Evolutionary conservation across 64 coral and sea anemone species (phyloP), one percentile per base, ranked within the genome.

Genomic region (Acropora yongei): DNA sequence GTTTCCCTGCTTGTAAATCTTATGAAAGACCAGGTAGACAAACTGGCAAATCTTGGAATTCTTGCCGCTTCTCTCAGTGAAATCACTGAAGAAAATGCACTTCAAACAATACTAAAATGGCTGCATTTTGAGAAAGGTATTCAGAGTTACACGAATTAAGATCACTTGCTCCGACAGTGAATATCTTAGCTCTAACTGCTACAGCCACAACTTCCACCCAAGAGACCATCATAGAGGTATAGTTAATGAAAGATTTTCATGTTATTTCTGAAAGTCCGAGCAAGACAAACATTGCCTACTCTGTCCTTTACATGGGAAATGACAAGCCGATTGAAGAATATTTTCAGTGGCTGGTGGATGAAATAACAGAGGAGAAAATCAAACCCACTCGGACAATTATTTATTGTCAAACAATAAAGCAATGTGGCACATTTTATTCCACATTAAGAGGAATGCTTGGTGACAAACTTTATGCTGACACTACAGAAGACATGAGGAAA

Each of bases 371-470:
- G 78, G 48, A 86, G 55, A 81, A 88, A 74, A 86, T 75, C 18
- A 81, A 45, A 67, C 30, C 72, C 12, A n/a, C 79, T 68, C 18
- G 49, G 12, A 95, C 93, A 95, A 63, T 63, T 63, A 63, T 63
- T 63, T 63, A 63, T 63, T 63, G 14, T 63, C 60, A 63, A 63
- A 63, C 93, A 50, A 90, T 95, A 76, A 95, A 46, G 14, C 93
- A 95, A 19, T 95, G 93, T 75, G 16, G 58, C 49, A 17, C 86
- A 8, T 41, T 95, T 13, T 95, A 95, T 71, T 75, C 81, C 18
- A 91, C 83, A 46, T 49, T 95, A 12, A 95, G 46, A 58, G 88
- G 73, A 80, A 90, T 95, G 44, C 82, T 90, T 82, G 93, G 88
- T 44, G 46, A 58, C 5, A 79, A 80, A 44, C 53, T 90, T 45